A percentile compares a stretch with the other conserved stretches of the same genome.
phyloP scores from a whole-genome alignment of 2,888 invertebrate genomes.

The Oligia fasciuncula region DNA sequence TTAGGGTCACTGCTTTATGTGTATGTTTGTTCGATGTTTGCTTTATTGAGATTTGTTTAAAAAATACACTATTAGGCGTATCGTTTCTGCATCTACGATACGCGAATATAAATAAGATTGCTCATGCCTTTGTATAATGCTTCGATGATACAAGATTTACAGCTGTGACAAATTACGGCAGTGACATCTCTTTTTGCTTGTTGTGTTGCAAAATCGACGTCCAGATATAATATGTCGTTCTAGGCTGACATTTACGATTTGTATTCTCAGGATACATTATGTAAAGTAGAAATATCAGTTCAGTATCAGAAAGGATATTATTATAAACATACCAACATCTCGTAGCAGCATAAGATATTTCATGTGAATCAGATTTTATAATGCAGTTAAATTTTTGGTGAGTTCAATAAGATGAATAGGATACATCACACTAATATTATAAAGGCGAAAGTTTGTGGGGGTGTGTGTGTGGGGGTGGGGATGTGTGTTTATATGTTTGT shows the following conservation, averaged over 20 bases:
- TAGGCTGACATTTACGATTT: slow-evolving; percentile 21
- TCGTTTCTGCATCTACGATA: slow-evolving; percentile 32
- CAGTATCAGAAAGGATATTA: no score
- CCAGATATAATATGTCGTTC: slow-evolving; percentile 14
- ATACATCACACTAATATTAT: neutral
- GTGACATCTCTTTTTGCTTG: slow-evolving; percentile 32
- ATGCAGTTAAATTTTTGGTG: neutral
- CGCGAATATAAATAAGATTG: slow-evolving; percentile 43
- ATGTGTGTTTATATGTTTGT: no score
- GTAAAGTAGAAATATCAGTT: slow-evolving; percentile 11
- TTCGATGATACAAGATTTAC: slow-evolving; percentile 35
- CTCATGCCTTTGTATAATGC: slow-evolving; percentile 21
- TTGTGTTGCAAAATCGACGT: slow-evolving; percentile 38
- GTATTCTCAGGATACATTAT: slow-evolving; percentile 18
- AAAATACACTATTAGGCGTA: slow-evolving; percentile 13
- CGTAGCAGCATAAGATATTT: neutral
- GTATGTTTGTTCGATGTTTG: slow-evolving; percentile 54
- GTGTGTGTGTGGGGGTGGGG: no score
- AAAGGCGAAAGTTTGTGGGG: no score
- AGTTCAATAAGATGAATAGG: slow-evolving; percentile 27
- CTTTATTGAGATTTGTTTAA: slow-evolving; percentile 48
- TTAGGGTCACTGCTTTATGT: slow-evolving; percentile 52
- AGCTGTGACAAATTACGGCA: slow-evolving; percentile 37
- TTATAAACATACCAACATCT: neutral
- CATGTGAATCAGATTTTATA: slow-evolving; percentile 3